phyloP scores from a whole-genome alignment of 2,113 vertebrate genomes.

The Clarias macrocephalus region DNA sequence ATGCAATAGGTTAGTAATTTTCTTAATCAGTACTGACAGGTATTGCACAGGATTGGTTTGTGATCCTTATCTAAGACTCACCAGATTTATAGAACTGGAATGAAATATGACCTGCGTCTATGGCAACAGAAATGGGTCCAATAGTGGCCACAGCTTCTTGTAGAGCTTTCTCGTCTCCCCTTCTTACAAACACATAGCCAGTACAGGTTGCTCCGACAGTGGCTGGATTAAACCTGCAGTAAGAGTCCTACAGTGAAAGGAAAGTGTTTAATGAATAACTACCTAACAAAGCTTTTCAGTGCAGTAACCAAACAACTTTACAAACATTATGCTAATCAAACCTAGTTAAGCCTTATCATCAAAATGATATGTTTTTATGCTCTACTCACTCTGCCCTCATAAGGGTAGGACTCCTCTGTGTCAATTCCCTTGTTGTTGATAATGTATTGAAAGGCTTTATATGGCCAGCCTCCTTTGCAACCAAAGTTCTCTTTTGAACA shows the following conservation, averaged over 20 bases:
- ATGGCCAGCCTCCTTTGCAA: conserved; percentile 71
- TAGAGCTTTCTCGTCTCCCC: conserved; percentile 64
- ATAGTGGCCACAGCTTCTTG: conserved; percentile 72
- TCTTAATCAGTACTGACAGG: background rate
- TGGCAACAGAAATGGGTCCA: conserved; percentile 72
- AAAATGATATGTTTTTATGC: too few species aligned
- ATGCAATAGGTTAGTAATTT: background rate
- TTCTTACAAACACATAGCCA: conserved; percentile 61
- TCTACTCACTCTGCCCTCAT: conserved; percentile 67
- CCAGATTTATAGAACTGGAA: conserved; percentile 76
- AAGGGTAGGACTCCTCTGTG: conserved; percentile 75
- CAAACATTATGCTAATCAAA: too few species aligned
- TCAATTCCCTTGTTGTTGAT: conserved; percentile 67
- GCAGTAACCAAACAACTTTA: background rate
- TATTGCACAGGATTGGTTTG: background rate
- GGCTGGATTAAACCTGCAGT: conserved; percentile 65
- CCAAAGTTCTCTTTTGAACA: conserved; percentile 72
- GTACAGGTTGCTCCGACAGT: conserved; percentile 67
- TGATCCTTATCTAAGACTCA: conserved; percentile 32
- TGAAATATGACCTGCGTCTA: conserved; percentile 64
- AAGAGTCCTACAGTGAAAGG: conserved; percentile 57
- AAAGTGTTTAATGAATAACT: background rate
- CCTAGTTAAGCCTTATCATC: too few species aligned
- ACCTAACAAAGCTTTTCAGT: too few species aligned
- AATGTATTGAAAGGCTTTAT: conserved; percentile 71